A percentile compares a stretch with the other conserved stretches of the same genome.
phyloP scores from a whole-genome alignment of 2,888 invertebrate genomes.

The Ariolimax columbianus region DNA sequence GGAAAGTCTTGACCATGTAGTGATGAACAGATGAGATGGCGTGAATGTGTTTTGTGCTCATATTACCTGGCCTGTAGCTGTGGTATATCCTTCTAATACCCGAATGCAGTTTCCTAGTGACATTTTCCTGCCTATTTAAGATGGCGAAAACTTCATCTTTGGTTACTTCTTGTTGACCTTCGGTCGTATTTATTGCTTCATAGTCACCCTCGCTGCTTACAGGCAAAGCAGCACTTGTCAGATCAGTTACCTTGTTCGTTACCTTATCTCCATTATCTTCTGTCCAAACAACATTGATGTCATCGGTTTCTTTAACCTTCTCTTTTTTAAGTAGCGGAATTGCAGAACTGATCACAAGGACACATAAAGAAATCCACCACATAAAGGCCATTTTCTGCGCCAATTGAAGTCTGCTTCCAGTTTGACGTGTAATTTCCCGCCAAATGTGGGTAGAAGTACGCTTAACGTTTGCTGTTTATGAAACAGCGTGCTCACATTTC shows the following conservation, averaged over 20 bases:
- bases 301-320: not conserved
- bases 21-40: not conserved
- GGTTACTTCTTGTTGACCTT: too few relatives aligned
- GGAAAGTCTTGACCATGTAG: not conserved
- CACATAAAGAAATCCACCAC: slow-evolving; percentile 15
- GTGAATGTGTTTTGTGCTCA: not conserved
- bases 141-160: not conserved
- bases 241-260: not conserved
- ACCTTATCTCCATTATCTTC: not conserved
- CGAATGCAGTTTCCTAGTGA: not conserved
- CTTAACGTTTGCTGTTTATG: not conserved
- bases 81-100: not conserved
- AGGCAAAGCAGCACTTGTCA: not conserved
- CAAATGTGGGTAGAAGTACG: not conserved
- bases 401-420: not conserved
- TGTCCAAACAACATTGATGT: not conserved
- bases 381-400: not conserved
- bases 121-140: not conserved
- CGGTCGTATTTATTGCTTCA: not conserved
- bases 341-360: slow-evolving; percentile 17
- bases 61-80: not conserved
- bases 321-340: not conserved
- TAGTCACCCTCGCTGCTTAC: not conserved
- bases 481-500: not conserved
- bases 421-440: too few relatives aligned